Conservation (phyloP, 2,113 vertebrate genomes). For the Dromaius novaehollandiae region DNA sequence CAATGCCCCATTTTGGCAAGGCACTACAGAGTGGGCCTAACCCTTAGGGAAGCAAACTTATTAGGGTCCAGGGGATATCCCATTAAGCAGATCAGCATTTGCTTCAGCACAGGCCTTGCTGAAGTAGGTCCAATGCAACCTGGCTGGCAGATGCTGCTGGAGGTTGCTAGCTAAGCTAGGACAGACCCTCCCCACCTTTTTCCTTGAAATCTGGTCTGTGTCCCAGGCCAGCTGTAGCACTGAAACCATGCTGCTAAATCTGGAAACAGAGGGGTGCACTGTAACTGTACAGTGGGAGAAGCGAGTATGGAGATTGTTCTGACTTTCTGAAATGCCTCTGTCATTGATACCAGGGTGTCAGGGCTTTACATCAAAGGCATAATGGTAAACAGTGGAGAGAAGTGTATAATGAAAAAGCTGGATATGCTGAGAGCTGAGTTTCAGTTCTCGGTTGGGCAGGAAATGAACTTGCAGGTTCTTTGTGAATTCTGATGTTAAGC, state of each 20-base stretch:
- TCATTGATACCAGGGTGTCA: neutral
- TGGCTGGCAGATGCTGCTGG: neutral
- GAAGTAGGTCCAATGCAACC: neutral
- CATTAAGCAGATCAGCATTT: neutral
- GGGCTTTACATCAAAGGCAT: neutral
- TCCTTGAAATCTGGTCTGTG: neutral
- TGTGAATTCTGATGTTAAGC: neutral
- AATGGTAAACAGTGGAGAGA: neutral
- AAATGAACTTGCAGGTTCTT: neutral
- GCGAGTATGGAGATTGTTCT: too few relatives aligned
- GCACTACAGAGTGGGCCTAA: neutral
- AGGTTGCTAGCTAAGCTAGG: neutral
- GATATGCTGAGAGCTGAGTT: neutral
- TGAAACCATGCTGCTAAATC: neutral
- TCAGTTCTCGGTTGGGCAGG: neutral
- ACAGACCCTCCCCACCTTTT: neutral
- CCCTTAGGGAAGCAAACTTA: neutral
- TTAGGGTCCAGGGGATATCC: neutral
- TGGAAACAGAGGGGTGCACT: neutral
- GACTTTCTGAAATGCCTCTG: neutral
- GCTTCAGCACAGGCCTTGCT: neutral
- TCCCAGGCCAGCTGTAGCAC: neutral
- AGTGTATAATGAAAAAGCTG: neutral
- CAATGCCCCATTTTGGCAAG: neutral
- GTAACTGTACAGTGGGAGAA: neutral